Conservation (phyloP, 2,113 vertebrate genomes). For the Bambusicola thoracicus region DNA sequence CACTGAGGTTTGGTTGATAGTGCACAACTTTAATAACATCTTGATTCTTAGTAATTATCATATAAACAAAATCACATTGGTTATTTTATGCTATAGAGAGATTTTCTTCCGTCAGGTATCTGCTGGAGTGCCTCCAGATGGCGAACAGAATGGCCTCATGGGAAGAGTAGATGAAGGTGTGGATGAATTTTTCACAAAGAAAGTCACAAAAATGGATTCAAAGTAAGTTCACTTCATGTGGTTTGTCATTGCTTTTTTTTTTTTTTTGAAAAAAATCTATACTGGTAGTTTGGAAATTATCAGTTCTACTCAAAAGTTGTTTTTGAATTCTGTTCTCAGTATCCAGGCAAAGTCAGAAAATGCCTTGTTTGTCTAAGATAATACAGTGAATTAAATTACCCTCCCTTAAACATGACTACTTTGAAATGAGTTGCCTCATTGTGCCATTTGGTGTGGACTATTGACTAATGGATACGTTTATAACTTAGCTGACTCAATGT, state of each 20-base stretch:
- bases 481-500: neutral
- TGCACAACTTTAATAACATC: neutral
- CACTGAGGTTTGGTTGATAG: neutral
- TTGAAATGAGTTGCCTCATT: constrained; percentile 1
- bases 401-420: neutral
- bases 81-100: neutral
- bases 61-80: neutral
- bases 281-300: neutral
- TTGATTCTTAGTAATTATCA: neutral
- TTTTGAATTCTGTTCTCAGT: neutral
- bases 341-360: neutral
- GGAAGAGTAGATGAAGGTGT: constrained; percentile 96
- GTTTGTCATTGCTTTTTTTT: neutral
- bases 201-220: constrained; percentile 92
- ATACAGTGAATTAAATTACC: neutral
- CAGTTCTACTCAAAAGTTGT: neutral
- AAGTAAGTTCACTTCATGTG: constrained; percentile 74
- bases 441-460: neutral
- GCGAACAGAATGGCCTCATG: constrained; percentile 95
- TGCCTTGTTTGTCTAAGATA: neutral
- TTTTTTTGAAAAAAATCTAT: too few relatives aligned
- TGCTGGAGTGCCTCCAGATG: constrained; percentile 83
- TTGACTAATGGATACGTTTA: neutral
- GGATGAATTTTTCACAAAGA: constrained; percentile 97
- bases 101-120: constrained; percentile 79